These are phyloP conservation scores for Otus sunia DNA, from an alignment of 2,113 vertebrate genomes.

Conservation along the genomic window DNA sequence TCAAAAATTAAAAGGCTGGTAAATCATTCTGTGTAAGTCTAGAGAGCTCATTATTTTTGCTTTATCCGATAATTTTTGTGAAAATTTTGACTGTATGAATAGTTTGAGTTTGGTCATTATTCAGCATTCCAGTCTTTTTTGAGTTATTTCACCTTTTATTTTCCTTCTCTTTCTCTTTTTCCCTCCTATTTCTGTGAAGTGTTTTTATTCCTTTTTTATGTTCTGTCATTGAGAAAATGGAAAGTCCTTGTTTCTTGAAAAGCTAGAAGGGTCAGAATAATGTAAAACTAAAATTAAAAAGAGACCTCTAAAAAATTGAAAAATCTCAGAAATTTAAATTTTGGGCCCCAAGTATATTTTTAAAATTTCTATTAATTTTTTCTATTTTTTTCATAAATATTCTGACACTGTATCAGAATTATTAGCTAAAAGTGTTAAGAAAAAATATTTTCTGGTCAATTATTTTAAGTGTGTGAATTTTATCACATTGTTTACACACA, in stretches of 20 bases:
- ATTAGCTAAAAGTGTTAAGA: neutral
- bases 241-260: neutral
- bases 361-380: fast-evolving
- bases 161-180: neutral
- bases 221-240: neutral
- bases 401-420: neutral
- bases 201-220: neutral
- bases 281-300: neutral
- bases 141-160: neutral
- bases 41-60: neutral
- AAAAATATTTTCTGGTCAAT: neutral
- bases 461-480: neutral
- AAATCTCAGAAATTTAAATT: neutral
- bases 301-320: neutral
- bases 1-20: neutral
- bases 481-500: neutral
- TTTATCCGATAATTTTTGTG: neutral
- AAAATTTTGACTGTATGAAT: neutral
- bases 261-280: neutral
- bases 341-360: fast-evolving
- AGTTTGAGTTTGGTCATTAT: neutral
- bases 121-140: neutral
- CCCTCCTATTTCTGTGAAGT: neutral
- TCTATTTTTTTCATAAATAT: neutral
- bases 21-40: neutral